Base-by-base conservation (phyloP, 2,113 vertebrate genomes). In the Pseudorhombus dupliciocellatus region DNA sequence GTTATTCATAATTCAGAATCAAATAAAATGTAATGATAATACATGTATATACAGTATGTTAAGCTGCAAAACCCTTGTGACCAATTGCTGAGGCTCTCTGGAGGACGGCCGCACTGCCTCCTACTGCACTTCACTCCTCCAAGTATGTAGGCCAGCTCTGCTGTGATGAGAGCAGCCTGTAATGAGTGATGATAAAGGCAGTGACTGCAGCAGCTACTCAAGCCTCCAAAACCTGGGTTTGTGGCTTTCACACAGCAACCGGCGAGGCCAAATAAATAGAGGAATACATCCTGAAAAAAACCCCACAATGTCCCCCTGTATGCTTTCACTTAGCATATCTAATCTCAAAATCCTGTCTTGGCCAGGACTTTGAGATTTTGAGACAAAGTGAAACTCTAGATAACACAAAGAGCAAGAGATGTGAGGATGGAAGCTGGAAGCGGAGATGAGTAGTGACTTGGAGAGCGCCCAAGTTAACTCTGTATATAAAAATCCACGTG, bases 251-350 rank as follows among this genome's bases (percentile, higher is more conserved):
- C 40, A 22, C 60, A 46, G 73, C 71, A 83, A 73, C 75, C 78
- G 84, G 34, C 46, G 54, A 66, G 67, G 54, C 63, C 57, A 68
- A 62, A 74, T 25, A 56, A 30, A 55, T 15, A 53, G 42, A 46
- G 42, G 18, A 18, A 20, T 22, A 72, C 73, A 65, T 58, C 26
- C 28, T 21, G n/a, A 56, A 66, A 71, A 80, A 76, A 77, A n/a
- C n/a, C n/a, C n/a, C 56, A 67, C 69, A 60, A 86, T 75, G 70
- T 65, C 69, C 78, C 53, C 77, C 20, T 62, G 22, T 84, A 74
- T 87, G 74, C 73, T 88, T 88, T 89, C 75, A 76, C 69, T 83
- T 86, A 74, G 79, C 79, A 87, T 85, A 85, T 91, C 84, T 90
- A 87, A 91, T 89, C 87, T 87, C 76, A 74, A 85, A 89, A 90